These are phyloP conservation scores for Heliocidaris tuberculata DNA, from an alignment of 35 echinoderm and acorn worm genomes.

Conservation along the genomic window DNA sequence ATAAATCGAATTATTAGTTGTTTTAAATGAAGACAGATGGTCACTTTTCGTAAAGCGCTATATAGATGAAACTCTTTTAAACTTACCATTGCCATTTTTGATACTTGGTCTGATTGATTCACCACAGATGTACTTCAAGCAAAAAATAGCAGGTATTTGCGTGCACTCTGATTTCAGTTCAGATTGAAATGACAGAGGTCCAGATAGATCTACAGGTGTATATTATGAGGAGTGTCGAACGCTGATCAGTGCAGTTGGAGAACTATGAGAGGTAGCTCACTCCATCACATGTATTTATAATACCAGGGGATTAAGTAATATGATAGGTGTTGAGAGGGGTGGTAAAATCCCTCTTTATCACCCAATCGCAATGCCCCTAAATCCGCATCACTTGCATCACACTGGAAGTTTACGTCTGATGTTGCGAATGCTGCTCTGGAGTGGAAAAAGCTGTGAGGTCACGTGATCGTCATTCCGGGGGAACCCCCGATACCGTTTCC, in stretches of 20 bases:
- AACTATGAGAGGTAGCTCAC: background rate
- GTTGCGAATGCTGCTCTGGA: background rate
- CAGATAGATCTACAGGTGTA: background rate
- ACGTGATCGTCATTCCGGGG: background rate
- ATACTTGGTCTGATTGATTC: background rate
- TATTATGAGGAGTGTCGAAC: background rate
- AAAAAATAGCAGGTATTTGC: background rate
- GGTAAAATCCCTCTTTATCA: background rate
- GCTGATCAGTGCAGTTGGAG: background rate
- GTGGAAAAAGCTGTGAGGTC: background rate
- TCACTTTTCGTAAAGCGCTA: no score
- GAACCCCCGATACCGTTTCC: background rate
- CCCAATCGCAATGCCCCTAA: background rate
- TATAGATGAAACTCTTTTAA: no score
- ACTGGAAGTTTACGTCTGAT: background rate
- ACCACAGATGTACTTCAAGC: background rate
- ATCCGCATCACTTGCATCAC: background rate
- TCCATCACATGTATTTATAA: background rate
- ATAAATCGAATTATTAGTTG: no score
- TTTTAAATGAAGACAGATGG: no score
- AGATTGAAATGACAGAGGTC: background rate
- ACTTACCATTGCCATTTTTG: background rate
- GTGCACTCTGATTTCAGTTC: background rate
- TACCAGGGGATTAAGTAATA: background rate
- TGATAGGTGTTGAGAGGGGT: background rate